Conservation (phyloP, 2,113 vertebrate genomes). For the Origma solitaria region DNA sequence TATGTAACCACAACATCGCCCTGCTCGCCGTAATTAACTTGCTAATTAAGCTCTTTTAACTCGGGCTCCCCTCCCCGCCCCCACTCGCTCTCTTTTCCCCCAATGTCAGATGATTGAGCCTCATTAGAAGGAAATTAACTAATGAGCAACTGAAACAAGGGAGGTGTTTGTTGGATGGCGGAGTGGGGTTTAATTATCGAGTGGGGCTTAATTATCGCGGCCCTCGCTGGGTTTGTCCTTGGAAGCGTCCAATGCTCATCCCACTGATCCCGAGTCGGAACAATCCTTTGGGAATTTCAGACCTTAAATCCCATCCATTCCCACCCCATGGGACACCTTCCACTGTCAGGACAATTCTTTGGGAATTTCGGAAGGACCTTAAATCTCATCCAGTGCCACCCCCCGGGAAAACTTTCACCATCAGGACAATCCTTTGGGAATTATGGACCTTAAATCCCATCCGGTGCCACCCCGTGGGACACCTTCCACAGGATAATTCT, state of each 20-base stretch:
- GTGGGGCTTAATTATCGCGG: too few relatives aligned
- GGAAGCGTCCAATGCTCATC: too few relatives aligned
- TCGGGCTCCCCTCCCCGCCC: not conserved
- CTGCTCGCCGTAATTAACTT: conserved; percentile 70
- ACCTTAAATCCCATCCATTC: rapidly evolving
- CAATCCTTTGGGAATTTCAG: rapidly evolving
- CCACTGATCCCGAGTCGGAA: too few relatives aligned
- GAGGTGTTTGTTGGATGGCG: not conserved
- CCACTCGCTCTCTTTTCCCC: not conserved
- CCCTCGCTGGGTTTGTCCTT: not conserved
- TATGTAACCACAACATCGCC: conserved; percentile 60
- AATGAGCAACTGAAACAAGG: conserved; percentile 57
- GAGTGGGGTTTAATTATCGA: not conserved
- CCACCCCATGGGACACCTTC: rapidly evolving
- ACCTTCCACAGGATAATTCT: too few relatives aligned
- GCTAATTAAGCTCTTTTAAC: conserved; percentile 73
- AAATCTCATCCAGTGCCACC: too few relatives aligned
- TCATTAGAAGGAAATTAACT: conserved; percentile 72
- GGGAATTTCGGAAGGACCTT: too few relatives aligned
- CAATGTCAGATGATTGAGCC: conserved; percentile 63
- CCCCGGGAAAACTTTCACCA: too few relatives aligned
- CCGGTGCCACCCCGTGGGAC: too few relatives aligned
- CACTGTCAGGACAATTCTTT: rapidly evolving
- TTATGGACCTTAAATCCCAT: too few relatives aligned
- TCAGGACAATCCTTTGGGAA: too few relatives aligned